phyloP scores from a whole-genome alignment of 64 coral and sea anemone genomes.

The Montipora efflorescens region DNA sequence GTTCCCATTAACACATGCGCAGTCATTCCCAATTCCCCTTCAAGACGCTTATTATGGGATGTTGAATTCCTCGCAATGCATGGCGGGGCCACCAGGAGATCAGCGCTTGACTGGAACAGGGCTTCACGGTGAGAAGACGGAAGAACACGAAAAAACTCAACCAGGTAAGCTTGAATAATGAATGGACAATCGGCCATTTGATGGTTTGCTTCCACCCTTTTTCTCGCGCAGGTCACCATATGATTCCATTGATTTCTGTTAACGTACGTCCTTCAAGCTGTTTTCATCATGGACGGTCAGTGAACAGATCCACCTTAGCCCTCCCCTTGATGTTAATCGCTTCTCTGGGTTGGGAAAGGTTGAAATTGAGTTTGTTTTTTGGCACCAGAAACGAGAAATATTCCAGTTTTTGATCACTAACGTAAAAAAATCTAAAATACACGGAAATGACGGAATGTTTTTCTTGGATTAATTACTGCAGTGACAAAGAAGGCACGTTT shows the following conservation, averaged over 20 bases:
- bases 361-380: too few relatives aligned
- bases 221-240: too few relatives aligned
- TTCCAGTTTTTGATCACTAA: too few relatives aligned
- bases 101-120: neutral
- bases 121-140: neutral
- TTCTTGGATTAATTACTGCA: neutral
- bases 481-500: conserved; percentile 29
- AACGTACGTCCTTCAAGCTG: too few relatives aligned
- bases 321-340: too few relatives aligned
- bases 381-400: too few relatives aligned
- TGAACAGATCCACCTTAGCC: too few relatives aligned
- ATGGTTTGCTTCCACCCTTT: neutral
- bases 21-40: neutral
- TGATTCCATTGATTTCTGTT: too few relatives aligned
- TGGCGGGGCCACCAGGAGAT: conserved; percentile 14
- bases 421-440: too few relatives aligned
- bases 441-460: neutral
- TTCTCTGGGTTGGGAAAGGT: too few relatives aligned
- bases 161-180: neutral
- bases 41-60: conserved; percentile 35
- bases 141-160: neutral
- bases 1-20: conserved; percentile 5
- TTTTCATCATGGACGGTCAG: too few relatives aligned
- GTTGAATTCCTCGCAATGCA: conserved; percentile 1
- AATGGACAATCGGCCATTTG: too few relatives aligned